Evolutionary conservation across 2,113 vertebrate genomes (phyloP).

Genomic region (Tragelaphus strepsiceros): DNA sequence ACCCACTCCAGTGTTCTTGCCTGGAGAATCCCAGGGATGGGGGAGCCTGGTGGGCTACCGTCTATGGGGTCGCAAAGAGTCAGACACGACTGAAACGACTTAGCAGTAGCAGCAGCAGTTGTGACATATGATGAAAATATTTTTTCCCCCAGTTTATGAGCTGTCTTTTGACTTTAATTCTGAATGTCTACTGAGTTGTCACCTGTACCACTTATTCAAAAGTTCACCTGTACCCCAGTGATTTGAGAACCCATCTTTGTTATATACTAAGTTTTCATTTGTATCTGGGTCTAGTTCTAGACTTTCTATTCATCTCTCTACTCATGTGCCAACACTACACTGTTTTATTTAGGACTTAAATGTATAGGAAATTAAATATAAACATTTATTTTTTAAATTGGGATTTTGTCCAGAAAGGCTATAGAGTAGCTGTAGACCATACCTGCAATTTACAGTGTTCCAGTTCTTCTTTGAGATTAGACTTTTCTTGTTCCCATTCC

Average conservation of each 20-base stretch:
- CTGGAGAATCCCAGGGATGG: no score
- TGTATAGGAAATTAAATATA: background rate
- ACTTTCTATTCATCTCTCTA: background rate
- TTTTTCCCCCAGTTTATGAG: background rate
- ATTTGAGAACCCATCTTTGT: background rate
- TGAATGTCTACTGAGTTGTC: background rate
- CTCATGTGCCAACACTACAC: background rate
- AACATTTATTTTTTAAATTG: background rate
- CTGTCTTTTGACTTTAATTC: background rate
- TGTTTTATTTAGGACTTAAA: background rate
- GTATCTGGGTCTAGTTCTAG: background rate
- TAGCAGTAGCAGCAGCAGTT: background rate
- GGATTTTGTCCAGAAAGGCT: background rate
- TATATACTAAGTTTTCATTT: background rate
- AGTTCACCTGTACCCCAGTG: background rate
- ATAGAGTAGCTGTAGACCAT: background rate
- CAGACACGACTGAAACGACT: no score
- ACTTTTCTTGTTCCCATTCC: conserved; percentile 77
- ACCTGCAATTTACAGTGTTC: conserved; percentile 78
- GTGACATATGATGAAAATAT: background rate
- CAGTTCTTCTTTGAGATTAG: conserved; percentile 77
- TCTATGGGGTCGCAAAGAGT: no score
- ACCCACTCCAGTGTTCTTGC: no score
- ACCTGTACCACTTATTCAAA: background rate
- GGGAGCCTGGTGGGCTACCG: no score